Base-by-base conservation (phyloP, 2,113 vertebrate species). In the Macroglossus sobrinus region DNA sequence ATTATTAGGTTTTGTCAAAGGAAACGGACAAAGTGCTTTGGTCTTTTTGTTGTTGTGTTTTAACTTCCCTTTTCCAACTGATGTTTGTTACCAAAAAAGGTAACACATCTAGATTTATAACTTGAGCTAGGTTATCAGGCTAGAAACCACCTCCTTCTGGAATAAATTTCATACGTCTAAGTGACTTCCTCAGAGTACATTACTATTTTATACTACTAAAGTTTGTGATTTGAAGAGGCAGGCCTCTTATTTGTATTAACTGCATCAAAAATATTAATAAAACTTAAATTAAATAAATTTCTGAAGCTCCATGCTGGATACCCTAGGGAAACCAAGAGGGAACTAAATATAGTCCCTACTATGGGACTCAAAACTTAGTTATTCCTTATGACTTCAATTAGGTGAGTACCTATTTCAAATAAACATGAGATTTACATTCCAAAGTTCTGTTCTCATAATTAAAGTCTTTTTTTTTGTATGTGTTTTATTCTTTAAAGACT, bases 401-500 rank as follows among this genome's bases (percentile, higher is more conserved):
- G 89, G 4, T 43, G n/a, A 61, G 72, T 26, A 45, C 24, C 3
- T 78, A 47, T 92, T 86, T 85, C 40, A 89, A 82, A 78, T 45
- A 93, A 86, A 33, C 2, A 0, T 78, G 68, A 89, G 50, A 30
- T 40, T 55, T 84, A 28, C 21, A 28, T 68, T 90, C 55, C 47
- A 24, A 66, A 84, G 47, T 86, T 74, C 63, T 63, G 22, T 78
- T 40, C 33, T 43, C 57, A 63, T 19, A 64, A 72, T 64, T 90
- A 18, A 93, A 74, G 47, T 38, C 53, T 97, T 92, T 53, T 84
- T 47, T 75, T 28, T 5, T 43, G 43, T 43, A 15, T 80, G 19
- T 64, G 43, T 74, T 89, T 84, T 93, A 72, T 64, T 57, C 66
- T 45, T 95, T 80, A 72, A 86, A 95, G 55, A 86, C 33, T 88